Conservation (phyloP, 2,888 invertebrate genomes). For the Hirtodrosophila duncani region DNA sequence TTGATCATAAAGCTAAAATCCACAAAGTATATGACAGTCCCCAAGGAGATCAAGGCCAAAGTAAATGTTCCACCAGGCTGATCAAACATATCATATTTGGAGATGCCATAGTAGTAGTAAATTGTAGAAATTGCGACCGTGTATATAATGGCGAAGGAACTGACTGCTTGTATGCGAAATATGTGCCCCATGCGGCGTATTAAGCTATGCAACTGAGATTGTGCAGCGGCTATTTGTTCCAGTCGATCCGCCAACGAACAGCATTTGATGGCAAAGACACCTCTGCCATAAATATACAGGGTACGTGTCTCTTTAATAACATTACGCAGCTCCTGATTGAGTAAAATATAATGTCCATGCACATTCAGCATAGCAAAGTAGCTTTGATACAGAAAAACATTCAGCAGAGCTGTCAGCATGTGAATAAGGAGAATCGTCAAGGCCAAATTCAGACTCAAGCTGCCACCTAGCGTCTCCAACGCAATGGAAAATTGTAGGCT, state of each 20-base stretch:
- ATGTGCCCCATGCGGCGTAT: slow-evolving; percentile 3
- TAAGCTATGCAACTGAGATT: slow-evolving; percentile 22
- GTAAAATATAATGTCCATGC: slow-evolving; percentile 37
- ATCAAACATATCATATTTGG: slow-evolving; percentile 3
- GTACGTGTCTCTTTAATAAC: slow-evolving; percentile 18
- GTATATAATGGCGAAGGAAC: neutral
- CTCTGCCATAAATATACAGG: slow-evolving; percentile 3
- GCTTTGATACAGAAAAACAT: slow-evolving; percentile 36
- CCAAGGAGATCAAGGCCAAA: neutral
- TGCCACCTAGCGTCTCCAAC: neutral
- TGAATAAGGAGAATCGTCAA: too few relatives aligned
- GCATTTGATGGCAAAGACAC: slow-evolving; percentile 15
- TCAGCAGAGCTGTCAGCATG: slow-evolving; percentile 27
- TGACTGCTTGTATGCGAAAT: slow-evolving; percentile 32
- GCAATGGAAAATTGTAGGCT: neutral
- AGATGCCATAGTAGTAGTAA: slow-evolving; percentile 20
- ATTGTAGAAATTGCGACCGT: neutral
- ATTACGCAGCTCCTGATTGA: slow-evolving; percentile 33
- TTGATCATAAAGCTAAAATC: slow-evolving; percentile 13
- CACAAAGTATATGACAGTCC: neutral
- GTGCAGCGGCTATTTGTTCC: slow-evolving; percentile 30
- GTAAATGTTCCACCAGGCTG: neutral
- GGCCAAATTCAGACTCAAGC: too few relatives aligned
- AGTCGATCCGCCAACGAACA: slow-evolving; percentile 46
- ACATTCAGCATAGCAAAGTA: slow-evolving; percentile 38